Percentiles rank a stretch among this genome's conserved stretches.
These are phyloP conservation scores for Monochamus alternatus DNA, from an alignment of 2,888 invertebrate species.

Conservation along the genomic window DNA sequence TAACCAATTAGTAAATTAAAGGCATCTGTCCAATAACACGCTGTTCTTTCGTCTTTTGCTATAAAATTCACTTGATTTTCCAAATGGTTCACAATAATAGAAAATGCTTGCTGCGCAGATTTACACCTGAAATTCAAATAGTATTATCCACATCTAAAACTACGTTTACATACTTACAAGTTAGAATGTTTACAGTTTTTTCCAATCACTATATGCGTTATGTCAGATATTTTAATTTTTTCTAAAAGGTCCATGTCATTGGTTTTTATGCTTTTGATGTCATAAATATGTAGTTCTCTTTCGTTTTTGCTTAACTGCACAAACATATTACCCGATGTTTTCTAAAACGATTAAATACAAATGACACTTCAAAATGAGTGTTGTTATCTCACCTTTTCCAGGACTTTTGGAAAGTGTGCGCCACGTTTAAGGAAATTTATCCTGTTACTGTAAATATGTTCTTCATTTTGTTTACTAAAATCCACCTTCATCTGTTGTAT, in stretches of 20 bases:
- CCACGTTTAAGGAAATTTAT: constrained; percentile 61
- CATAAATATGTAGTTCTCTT: constrained; percentile 56
- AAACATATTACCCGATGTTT: constrained; percentile 55
- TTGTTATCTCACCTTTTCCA: constrained; percentile 60
- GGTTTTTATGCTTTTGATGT: constrained; percentile 49
- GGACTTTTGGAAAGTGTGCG: constrained; percentile 62
- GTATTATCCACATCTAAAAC: background rate
- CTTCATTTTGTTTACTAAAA: constrained; percentile 57
- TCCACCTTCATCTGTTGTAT: constrained; percentile 61
- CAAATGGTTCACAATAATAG: constrained; percentile 62
- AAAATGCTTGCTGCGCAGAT: constrained; percentile 61
- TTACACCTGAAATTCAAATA: constrained; percentile 53
- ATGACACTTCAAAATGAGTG: background rate
- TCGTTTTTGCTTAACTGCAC: constrained; percentile 58
- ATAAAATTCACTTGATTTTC: constrained; percentile 63
- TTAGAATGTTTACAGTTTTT: constrained; percentile 65
- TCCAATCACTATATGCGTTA: constrained; percentile 65
- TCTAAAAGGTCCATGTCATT: constrained; percentile 48
- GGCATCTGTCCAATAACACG: constrained; percentile 66
- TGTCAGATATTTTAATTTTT: constrained; percentile 55
- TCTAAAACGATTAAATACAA: constrained; percentile 52
- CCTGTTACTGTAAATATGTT: constrained; percentile 61
- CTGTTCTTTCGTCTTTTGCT: constrained; percentile 62
- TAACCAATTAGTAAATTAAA: constrained; percentile 64
- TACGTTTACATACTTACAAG: constrained; percentile 56